A percentile compares a stretch with the other conserved stretches of the same genome.
phyloP scores from a whole-genome alignment of 2,797 vertebrate genomes.

The Percopsis omiscomaycus region DNA sequence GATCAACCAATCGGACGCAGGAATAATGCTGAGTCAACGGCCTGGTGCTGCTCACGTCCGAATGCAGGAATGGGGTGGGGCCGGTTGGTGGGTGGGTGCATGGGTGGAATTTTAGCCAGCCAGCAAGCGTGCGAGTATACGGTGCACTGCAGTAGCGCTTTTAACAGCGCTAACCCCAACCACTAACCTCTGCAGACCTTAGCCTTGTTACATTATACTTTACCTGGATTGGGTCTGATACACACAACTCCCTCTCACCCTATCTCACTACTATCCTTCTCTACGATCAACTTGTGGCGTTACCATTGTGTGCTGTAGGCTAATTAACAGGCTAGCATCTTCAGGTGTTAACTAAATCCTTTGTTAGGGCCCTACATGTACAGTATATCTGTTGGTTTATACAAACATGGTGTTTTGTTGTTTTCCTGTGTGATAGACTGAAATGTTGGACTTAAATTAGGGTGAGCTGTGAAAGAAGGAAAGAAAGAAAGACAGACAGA shows the following conservation, averaged over 20 bases:
- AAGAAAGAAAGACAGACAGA: neutral
- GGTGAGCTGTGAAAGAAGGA: no score
- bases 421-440: no score
- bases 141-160: conserved; percentile 80
- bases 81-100: conserved; percentile 7
- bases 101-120: conserved; percentile 51
- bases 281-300: conserved; percentile 60
- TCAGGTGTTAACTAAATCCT: conserved; percentile 3
- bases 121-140: conserved; percentile 49
- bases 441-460: no score
- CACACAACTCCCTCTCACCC: neutral
- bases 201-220: conserved; percentile 35
- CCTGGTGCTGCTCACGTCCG: conserved; percentile 78
- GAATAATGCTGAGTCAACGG: conserved; percentile 88
- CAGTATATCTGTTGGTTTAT: no score
- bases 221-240: neutral
- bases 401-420: no score
- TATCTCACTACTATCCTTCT: no score
- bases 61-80: conserved; percentile 73
- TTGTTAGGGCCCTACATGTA: no score
- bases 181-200: conserved; percentile 39
- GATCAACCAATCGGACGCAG: conserved; percentile 80
- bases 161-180: conserved; percentile 61
- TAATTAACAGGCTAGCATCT: conserved; percentile 64
- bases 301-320: conserved; percentile 50